Percentiles rank a stretch among this genome's conserved stretches.
These are phyloP conservation scores for Mustela nigripes DNA, from an alignment of 2,113 vertebrate species.

Conservation along the genomic window DNA sequence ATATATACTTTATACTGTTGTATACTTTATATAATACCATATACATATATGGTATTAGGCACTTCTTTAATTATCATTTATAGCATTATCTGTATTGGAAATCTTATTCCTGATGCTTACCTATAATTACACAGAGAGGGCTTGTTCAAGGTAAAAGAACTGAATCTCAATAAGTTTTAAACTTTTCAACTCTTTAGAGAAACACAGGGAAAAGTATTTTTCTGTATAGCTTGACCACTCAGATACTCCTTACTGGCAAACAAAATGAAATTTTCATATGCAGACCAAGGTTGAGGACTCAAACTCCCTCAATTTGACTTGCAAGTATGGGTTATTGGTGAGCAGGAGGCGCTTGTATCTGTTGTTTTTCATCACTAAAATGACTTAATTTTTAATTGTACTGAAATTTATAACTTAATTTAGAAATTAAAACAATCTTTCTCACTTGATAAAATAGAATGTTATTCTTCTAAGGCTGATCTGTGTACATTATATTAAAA, in stretches of 20 bases:
- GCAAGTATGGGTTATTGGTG: neutral
- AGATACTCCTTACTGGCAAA: neutral
- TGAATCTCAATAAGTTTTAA: neutral
- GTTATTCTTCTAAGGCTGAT: neutral
- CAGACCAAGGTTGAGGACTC: neutral
- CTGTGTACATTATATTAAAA: neutral
- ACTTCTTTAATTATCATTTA: neutral
- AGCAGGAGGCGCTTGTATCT: neutral
- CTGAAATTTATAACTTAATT: neutral
- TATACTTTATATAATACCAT: too few relatives aligned
- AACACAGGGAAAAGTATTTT: neutral
- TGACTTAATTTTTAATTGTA: neutral
- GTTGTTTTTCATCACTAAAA: neutral
- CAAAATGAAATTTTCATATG: neutral
- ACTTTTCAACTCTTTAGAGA: neutral
- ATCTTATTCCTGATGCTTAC: conserved; percentile 12
- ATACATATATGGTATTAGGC: neutral
- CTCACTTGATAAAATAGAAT: neutral
- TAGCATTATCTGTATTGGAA: neutral
- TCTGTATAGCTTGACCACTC: neutral
- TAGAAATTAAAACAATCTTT: neutral
- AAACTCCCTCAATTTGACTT: neutral
- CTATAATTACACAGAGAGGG: neutral
- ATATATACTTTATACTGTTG: neutral
- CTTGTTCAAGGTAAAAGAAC: neutral